Conservation (phyloP, 2,797 vertebrate species). For the Parambassis ranga region DNA sequence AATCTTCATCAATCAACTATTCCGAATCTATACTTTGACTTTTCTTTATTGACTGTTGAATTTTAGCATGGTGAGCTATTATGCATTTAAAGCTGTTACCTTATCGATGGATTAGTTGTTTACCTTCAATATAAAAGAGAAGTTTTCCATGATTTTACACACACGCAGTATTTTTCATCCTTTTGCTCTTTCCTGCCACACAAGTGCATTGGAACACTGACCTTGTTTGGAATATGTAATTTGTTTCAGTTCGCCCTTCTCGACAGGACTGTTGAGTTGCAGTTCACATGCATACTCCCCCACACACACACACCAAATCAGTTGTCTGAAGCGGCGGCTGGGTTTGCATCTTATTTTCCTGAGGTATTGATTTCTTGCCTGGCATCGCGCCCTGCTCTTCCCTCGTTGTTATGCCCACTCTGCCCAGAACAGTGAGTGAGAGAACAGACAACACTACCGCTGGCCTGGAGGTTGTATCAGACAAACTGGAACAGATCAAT, state of each 20-base stretch:
- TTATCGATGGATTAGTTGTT: too few relatives aligned
- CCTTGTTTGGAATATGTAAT: conserved; percentile 45
- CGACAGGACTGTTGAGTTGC: conserved; percentile 44
- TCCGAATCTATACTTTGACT: too few relatives aligned
- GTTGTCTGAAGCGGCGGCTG: conserved; percentile 59
- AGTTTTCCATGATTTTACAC: too few relatives aligned
- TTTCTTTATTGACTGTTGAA: too few relatives aligned
- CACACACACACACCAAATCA: conserved; percentile 27
- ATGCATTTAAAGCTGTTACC: too few relatives aligned
- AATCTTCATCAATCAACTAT: too few relatives aligned
- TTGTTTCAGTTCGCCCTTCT: conserved; percentile 35
- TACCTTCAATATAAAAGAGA: too few relatives aligned
- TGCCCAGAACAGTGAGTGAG: conserved; percentile 39
- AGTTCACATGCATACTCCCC: conserved; percentile 24
- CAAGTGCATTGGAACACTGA: conserved; percentile 21
- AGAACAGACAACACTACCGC: conserved; percentile 35
- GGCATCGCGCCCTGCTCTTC: conserved; percentile 51
- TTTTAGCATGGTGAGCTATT: too few relatives aligned
- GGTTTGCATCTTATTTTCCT: conserved; percentile 71
- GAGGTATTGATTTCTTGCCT: conserved; percentile 66
- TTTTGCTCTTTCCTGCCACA: background rate
- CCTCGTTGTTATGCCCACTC: conserved; percentile 59
- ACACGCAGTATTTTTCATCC: too few relatives aligned
- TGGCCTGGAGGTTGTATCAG: conserved; percentile 28
- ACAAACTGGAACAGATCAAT: conserved; percentile 49